phyloP scores from a whole-genome alignment of 2,113 vertebrate genomes.

The Carassius carassius region DNA sequence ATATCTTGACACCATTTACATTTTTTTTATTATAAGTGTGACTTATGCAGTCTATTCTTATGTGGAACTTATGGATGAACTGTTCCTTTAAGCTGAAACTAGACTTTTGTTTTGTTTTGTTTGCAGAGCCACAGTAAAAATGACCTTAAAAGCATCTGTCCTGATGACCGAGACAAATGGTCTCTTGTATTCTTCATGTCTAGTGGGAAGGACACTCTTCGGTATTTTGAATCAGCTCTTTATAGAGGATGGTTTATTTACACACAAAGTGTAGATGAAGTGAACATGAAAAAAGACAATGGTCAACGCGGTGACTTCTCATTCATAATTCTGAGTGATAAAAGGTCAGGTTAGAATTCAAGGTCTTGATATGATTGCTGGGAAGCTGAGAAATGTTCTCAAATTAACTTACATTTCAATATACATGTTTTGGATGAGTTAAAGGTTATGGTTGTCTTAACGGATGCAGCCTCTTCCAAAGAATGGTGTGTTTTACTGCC shows the following conservation, averaged over 20 bases:
- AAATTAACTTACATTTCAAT: not conserved
- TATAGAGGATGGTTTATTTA: slow-evolving; percentile 51
- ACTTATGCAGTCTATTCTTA: no score
- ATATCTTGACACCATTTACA: no score
- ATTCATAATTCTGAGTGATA: not conserved
- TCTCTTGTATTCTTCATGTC: slow-evolving; percentile 57
- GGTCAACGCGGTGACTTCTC: not conserved
- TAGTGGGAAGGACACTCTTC: accelerated
- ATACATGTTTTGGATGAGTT: not conserved
- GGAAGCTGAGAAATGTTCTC: not conserved
- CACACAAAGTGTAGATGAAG: not conserved
- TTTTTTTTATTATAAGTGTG: no score
- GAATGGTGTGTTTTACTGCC: slow-evolving; percentile 34
- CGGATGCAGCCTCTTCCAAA: not conserved
- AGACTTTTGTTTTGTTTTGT: slow-evolving; percentile 4
- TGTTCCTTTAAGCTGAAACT: no score
- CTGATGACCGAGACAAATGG: slow-evolving; percentile 30
- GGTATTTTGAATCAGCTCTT: slow-evolving; percentile 51
- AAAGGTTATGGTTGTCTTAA: not conserved
- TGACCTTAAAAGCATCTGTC: slow-evolving; percentile 27
- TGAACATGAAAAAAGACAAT: not conserved
- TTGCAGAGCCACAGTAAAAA: slow-evolving; percentile 27
- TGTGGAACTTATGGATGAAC: no score
- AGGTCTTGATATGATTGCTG: not conserved
- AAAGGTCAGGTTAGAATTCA: not conserved